Evolutionary conservation across 35 echinoderm and acorn worm genomes (phyloP).

Genomic region (Diadema setosum): DNA sequence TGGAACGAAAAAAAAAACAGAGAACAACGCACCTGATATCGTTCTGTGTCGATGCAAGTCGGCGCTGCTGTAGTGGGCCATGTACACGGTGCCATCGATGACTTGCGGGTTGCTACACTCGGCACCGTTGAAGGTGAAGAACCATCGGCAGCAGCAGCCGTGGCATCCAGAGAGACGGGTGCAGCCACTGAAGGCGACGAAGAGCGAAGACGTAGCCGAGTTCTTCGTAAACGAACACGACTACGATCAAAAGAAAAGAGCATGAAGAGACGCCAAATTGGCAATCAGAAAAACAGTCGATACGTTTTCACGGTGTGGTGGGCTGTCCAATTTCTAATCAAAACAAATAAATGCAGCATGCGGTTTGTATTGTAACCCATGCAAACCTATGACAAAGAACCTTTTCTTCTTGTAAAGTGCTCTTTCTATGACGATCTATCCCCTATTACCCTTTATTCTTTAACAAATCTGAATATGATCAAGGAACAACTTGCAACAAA

Average conservation of each 20-base stretch:
- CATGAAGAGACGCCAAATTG: not conserved
- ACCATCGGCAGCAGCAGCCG: constrained; percentile 83
- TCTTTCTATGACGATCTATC: not conserved
- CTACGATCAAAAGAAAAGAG: constrained; percentile 11
- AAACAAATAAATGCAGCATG: too few relatives aligned
- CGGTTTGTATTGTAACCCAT: not conserved
- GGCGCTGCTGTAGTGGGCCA: constrained; percentile 60
- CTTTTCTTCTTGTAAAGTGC: not conserved
- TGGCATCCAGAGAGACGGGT: constrained; percentile 56
- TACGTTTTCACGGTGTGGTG: not conserved
- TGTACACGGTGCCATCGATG: constrained; percentile 76
- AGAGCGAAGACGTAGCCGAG: constrained; percentile 30
- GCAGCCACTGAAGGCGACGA: constrained; percentile 41
- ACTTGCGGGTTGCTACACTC: constrained; percentile 66
- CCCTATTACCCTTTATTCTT: too few relatives aligned
- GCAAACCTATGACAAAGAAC: not conserved
- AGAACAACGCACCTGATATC: constrained; percentile 43
- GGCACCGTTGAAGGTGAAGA: constrained; percentile 63
- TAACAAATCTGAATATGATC: too few relatives aligned
- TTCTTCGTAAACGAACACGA: constrained; percentile 73
- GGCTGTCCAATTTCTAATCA: not conserved
- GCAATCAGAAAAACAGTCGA: not conserved
- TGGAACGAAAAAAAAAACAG: too few relatives aligned
- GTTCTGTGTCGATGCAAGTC: constrained; percentile 68
- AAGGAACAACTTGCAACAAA: too few relatives aligned